Conservation (phyloP, 2,113 vertebrate species). For the Brachyhypopomus gauderio region DNA sequence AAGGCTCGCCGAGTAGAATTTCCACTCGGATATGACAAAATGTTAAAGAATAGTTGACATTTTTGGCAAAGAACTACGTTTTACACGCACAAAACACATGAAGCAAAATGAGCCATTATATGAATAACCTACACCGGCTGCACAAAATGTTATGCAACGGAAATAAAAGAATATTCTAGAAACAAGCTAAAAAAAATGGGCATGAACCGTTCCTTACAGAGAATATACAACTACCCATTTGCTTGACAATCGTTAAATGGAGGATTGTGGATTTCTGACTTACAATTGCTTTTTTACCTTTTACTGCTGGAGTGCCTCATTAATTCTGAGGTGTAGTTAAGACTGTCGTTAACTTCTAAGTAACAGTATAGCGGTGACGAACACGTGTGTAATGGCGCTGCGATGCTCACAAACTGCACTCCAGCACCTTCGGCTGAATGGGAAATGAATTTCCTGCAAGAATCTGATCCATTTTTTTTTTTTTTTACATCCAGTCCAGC, state of each 20-base stretch:
- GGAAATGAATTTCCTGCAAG: too few relatives aligned
- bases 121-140: background rate
- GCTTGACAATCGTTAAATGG: slow-evolving; percentile 24
- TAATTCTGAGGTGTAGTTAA: background rate
- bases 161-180: slow-evolving; percentile 26
- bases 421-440: background rate
- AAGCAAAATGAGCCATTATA: background rate
- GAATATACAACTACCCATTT: slow-evolving; percentile 38
- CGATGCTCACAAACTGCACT: background rate
- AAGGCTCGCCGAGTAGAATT: background rate
- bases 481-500: background rate
- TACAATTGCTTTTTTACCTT: background rate
- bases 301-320: background rate
- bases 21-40: background rate
- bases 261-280: background rate
- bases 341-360: background rate
- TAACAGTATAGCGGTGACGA: background rate
- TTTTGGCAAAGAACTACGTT: slow-evolving; percentile 22
- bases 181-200: background rate
- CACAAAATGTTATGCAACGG: background rate
- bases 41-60: background rate
- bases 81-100: slow-evolving; percentile 27
- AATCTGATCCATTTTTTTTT: too few relatives aligned
- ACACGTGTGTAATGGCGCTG: background rate
- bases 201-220: background rate